phyloP scores from a whole-genome alignment of 2,797 vertebrate genomes.

The Poliocrania exsul region DNA sequence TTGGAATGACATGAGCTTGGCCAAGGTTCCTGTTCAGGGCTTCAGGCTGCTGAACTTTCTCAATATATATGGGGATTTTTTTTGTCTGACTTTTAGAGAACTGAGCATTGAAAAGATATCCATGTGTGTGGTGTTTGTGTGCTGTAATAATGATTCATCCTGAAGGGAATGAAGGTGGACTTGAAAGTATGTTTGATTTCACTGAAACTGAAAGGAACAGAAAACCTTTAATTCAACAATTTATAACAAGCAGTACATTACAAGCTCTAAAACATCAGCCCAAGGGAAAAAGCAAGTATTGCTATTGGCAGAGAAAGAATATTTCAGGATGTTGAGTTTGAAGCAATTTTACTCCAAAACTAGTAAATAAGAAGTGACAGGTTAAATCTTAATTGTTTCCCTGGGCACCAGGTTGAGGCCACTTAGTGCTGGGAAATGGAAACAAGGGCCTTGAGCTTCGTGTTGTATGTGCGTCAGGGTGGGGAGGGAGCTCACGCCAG shows the following conservation, averaged over 20 bases:
- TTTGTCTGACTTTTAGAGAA: not conserved
- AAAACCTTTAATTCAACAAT: not conserved
- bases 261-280: not conserved
- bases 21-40: not conserved
- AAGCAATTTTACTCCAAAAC: not conserved
- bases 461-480: not conserved
- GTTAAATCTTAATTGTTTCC: conserved; percentile 14
- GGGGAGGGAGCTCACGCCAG: rapidly evolving
- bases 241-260: not conserved
- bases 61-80: no score
- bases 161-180: not conserved
- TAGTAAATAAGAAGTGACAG: conserved; percentile 10
- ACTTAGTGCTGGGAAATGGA: not conserved
- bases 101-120: not conserved
- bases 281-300: not conserved
- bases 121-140: not conserved
- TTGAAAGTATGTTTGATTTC: not conserved
- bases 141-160: not conserved
- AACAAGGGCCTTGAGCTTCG: not conserved
- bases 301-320: not conserved
- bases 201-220: not conserved
- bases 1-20: not conserved
- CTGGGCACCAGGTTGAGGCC: not conserved
- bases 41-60: not conserved
- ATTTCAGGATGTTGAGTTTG: not conserved